Evolutionary conservation across 2,888 invertebrate species (phyloP).

Genomic region (Rotaria sp.): DNA sequence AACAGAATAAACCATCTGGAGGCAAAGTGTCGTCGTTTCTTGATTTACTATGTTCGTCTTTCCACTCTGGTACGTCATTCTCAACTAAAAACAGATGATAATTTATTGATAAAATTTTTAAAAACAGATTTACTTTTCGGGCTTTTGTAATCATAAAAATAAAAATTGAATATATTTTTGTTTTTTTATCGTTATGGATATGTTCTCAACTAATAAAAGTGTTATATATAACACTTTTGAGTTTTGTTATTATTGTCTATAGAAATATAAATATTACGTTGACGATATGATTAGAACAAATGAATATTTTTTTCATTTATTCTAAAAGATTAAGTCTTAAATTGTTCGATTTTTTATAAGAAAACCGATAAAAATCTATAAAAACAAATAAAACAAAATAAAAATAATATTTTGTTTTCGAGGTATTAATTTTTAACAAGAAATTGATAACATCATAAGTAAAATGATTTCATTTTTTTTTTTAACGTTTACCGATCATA

Average conservation of each 20-base stretch:
- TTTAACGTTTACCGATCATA: background rate
- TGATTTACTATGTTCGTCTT: conserved; percentile 7
- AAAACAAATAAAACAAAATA: no score
- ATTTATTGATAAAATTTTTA: background rate
- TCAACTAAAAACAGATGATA: background rate
- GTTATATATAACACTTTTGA: background rate
- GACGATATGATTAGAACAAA: background rate
- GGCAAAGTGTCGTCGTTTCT: background rate
- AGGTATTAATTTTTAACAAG: background rate
- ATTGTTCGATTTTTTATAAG: no score
- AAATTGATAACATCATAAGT: background rate
- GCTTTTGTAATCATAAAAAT: no score
- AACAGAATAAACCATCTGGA: background rate
- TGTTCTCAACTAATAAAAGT: background rate
- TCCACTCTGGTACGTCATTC: conserved; percentile 8
- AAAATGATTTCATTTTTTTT: background rate
- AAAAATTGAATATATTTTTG: no score
- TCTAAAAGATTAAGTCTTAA: no score
- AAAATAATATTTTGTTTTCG: no score
- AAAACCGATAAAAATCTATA: background rate
- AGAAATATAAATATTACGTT: background rate
- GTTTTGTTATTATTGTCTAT: background rate
- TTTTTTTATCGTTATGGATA: no score
- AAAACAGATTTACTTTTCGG: no score
- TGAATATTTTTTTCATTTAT: no score